Evolutionary conservation across 2,888 invertebrate species (phyloP).

Genomic region (Limnephilus marmoratus): DNA sequence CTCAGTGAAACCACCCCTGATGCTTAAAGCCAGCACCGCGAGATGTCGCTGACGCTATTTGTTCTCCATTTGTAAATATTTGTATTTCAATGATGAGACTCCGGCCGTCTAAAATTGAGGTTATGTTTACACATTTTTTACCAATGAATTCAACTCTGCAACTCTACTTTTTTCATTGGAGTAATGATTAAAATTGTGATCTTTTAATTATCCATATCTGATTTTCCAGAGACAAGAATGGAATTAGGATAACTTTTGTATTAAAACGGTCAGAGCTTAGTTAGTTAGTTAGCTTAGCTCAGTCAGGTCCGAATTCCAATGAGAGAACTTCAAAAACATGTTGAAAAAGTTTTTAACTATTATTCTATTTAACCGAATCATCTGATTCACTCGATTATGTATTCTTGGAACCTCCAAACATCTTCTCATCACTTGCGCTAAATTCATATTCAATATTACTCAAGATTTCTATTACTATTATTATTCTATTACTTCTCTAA

Average conservation of each 20-base stretch:
- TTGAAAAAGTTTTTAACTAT: too few species aligned
- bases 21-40: not conserved
- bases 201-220: not conserved
- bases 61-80: constrained; percentile 45
- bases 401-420: too few species aligned
- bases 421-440: too few species aligned
- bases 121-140: constrained; percentile 41
- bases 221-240: not conserved
- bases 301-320: not conserved
- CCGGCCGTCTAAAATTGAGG: not conserved
- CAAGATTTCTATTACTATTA: too few species aligned
- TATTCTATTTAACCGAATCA: too few species aligned
- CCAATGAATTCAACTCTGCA: not conserved
- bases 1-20: not conserved
- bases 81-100: constrained; percentile 40
- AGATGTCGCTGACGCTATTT: constrained; percentile 44
- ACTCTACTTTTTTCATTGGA: not conserved
- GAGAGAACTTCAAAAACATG: not conserved
- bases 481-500: too few species aligned
- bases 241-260: not conserved
- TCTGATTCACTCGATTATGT: too few species aligned
- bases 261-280: not conserved
- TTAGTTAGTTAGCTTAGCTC: too few species aligned
- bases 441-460: too few species aligned
- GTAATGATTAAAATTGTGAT: not conserved